Evolutionary conservation across 1,140 invertebrate genomes (phyloP), one percentile per base, ranked within the genome.

Genomic region (Megathymus violae): DNA sequence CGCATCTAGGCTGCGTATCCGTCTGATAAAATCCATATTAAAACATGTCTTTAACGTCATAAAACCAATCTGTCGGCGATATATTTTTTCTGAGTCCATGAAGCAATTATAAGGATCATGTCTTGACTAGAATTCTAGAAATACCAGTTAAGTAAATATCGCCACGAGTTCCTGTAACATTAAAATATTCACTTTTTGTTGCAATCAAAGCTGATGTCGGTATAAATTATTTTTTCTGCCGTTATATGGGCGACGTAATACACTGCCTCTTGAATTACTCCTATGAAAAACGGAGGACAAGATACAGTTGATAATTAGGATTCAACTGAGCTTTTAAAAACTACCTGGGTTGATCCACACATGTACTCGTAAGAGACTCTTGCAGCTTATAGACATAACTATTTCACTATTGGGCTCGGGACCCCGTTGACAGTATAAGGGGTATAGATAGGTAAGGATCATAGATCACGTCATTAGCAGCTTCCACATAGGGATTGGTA

Each of bases 161-260:
- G 14, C 19, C 13, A 0, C 25, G 22, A 48, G 46, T 48, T 48
- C 46, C 46, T 48, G 46, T 27, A 27, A 31, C 46, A 48, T 48
- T 48, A 22, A 48, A 48, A 31, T 48, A 31, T 11, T 46, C 17
- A 31, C 13, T 48, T 48, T 48, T 48, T 48, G 46, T 22, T 25
- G 46, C 46, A 48, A 48, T 48, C 46, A 48, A 48, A 48, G 22
- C 17, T 48, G 25, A 48, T 48, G 46, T 27, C 7, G 1, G 46
- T 48, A 48, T 48, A 14, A 48, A 48, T 48, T 48, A 31, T 48
- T 48, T 48, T 48, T 48, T 48, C 11, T 31, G 13, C 11, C 0
- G 3, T 2, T 1, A 27, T 47, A 48, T 22, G 11, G 11, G n/a
- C n/a, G n/a, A n/a, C n/a, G n/a, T n/a, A n/a, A n/a, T n/a, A n/a